Base-by-base conservation (phyloP, 1,140 invertebrate genomes). In the Dendrolimus punctatus region DNA sequence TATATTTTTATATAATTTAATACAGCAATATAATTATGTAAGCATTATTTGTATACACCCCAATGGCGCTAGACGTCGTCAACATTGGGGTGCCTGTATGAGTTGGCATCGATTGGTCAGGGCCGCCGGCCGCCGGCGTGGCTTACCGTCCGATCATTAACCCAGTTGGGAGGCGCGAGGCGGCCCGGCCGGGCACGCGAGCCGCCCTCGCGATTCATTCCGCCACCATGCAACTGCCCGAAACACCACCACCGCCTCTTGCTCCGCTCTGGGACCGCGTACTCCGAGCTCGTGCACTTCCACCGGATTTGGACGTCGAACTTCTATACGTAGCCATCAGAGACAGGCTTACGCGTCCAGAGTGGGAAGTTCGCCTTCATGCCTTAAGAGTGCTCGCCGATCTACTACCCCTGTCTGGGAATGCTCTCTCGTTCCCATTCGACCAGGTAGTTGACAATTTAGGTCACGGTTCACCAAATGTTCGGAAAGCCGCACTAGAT, bases 291-390 rank as follows among this genome's bases (percentile, higher is more conserved):
- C 87, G 88, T 41, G 85, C 88, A 40, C 68, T 91, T 9, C 90
- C 90, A 43, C 89, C 90, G 9, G 90, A 91, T 52, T 87, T 93
- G 10, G 90, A 94, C 69, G 88, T 90, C 0, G 76, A 80, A 44
- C 80, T 89, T 46, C 89, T 94, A 46, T 94, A 94, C 67, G 66
- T 88, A 7, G 92, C 93, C 55, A 90, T 95, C 63, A 87, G 90
- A 36, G 90, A 91, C 46, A 88, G 93, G 41, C 85, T 95, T n/a
- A 88, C 89, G 41, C 92, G 94, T 78, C 93, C 93, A 0, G 94
- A 95, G 79, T 93, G 93, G 91, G 92, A 94, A 76, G 93, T 95
- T 9, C 89, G 94, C 4, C 91, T 94, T 46, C 93, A 95, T 71
- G 93, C 93, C 10, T 77, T 95, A 2, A 80, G 93, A 50, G 93